A percentile compares a stretch with the other conserved stretches of the same genome.
phyloP scores from a whole-genome alignment of 2,797 vertebrate genomes.

The Gymnopithys bicolor region DNA sequence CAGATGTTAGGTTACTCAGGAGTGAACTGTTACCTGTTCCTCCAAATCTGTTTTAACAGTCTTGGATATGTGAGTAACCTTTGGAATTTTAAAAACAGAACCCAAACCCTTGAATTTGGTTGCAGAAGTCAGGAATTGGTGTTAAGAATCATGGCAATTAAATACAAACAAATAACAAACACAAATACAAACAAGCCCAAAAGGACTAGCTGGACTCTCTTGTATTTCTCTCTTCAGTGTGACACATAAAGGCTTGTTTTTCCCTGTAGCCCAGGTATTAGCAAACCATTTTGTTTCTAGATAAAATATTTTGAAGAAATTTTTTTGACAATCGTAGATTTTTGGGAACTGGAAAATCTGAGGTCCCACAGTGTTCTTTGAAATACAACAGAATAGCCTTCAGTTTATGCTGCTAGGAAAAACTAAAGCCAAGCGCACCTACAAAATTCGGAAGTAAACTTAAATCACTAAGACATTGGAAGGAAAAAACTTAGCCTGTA shows the following conservation, averaged over 20 bases:
- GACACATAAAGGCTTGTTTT: neutral
- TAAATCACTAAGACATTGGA: neutral
- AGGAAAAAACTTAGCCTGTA: neutral
- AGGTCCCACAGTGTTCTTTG: neutral
- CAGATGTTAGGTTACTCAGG: neutral
- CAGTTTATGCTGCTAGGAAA: neutral
- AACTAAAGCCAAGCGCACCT: neutral
- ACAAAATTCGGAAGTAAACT: neutral
- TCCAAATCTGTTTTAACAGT: neutral
- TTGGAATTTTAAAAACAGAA: neutral
- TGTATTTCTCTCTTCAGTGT: neutral
- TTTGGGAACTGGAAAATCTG: neutral
- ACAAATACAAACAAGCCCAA: neutral
- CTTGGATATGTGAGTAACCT: neutral
- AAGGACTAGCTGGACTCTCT: neutral
- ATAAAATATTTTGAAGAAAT: neutral
- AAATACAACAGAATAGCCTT: neutral
- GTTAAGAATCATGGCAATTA: neutral
- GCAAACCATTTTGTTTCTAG: neutral
- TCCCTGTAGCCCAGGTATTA: neutral
- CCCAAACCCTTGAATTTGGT: neutral
- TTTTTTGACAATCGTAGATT: neutral
- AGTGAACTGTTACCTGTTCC: neutral
- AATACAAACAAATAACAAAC: neutral
- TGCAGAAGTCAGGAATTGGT: neutral